Evolutionary conservation across 2,888 invertebrate species (phyloP), one percentile per base, ranked within the genome.

Genomic region (Lypha dubia): DNA sequence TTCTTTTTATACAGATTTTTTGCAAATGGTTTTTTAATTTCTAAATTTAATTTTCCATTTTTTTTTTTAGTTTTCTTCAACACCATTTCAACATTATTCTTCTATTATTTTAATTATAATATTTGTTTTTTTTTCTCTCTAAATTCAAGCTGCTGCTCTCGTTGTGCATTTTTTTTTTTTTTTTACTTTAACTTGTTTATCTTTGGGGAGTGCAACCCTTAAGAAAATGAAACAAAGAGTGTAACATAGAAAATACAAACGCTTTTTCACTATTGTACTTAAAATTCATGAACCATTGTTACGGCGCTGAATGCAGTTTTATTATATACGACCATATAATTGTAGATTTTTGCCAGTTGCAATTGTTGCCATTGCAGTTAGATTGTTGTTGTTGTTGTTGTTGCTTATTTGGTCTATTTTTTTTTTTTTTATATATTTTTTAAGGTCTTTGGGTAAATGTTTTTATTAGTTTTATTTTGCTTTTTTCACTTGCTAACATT

Each of bases 281-380:
- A 67, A 80, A 80, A 84, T 84, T 79, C 76, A 84, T 80, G 58
- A 71, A 60, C 75, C 75, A 76, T 80, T 84, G 75, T 79, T 75
- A 44, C 35, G 65, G 70, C 75, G 83, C 60, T 80, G 76, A 84
- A 76, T 80, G 75, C 71, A 65, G 71, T 73, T 84, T 44, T 79
- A n/a, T n/a, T n/a, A 75, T 84, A 46, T 76, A 76, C 58, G 74
- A 74, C 60, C 62, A 46, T 79, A 58, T 79, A 79, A 67, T 79
- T 73, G 73, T 79, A 74, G 60, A 74, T 74, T 62, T n/a, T 68
- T 53, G 24, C 35, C 44, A 32, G 51, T 44, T 63, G 51, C 79
- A 70, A 79, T 70, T 79, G 62, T 62, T 44, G 17, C 24, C 35
- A 22, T 24, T 79, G 63, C 77, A 28, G 20, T 53, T 22, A 11